Conservation (phyloP, 2,113 vertebrate genomes). For the Onychostruthus taczanowskii region DNA sequence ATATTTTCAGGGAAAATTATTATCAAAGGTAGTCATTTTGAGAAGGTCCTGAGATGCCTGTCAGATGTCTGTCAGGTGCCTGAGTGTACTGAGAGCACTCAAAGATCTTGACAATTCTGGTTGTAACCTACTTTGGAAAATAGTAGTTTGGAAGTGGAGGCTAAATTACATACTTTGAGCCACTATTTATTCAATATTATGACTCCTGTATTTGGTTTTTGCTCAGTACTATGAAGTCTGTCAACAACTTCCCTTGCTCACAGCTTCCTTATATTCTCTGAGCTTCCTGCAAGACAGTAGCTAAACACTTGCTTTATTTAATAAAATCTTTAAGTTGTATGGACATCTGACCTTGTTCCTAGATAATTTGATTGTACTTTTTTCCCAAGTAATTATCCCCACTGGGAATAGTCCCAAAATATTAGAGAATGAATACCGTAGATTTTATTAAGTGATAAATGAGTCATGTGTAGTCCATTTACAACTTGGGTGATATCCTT, state of each 20-base stretch:
- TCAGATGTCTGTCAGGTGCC: not conserved
- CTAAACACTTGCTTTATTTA: not conserved
- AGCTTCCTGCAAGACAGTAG: not conserved
- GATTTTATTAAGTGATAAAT: not conserved
- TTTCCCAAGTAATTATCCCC: not conserved
- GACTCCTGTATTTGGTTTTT: not conserved
- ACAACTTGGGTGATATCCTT: not conserved
- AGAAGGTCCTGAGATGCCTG: not conserved
- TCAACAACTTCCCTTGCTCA: not conserved
- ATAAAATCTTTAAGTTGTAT: not conserved
- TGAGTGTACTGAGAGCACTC: not conserved
- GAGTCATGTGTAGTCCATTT: not conserved
- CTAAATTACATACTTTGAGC: not conserved
- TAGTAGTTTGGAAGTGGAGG: not conserved
- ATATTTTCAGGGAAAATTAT: not conserved
- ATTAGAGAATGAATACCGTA: constrained; percentile 34
- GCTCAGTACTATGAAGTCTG: not conserved
- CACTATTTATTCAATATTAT: not conserved
- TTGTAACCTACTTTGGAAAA: not conserved
- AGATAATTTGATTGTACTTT: not conserved
- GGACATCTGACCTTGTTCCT: not conserved
- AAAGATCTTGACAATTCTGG: not conserved
- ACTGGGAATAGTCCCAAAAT: not conserved
- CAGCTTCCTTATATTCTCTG: not conserved
- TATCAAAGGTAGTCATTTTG: not conserved